phyloP scores from a whole-genome alignment of 2,113 vertebrate genomes.

The Fregata magnificens region DNA sequence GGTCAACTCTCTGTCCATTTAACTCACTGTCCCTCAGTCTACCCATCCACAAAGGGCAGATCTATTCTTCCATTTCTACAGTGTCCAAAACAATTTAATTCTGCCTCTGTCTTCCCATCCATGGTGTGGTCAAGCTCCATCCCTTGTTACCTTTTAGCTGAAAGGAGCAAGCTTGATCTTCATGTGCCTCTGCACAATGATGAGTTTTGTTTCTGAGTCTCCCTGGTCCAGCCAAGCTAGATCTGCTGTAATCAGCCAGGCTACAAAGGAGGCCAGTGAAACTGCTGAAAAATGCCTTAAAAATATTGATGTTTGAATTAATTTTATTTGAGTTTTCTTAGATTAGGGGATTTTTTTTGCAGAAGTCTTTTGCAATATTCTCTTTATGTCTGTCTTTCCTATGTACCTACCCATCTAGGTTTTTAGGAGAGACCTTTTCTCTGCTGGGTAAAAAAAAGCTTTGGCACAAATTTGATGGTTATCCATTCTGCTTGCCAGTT shows the following conservation, averaged over 20 bases:
- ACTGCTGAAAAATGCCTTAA: not conserved
- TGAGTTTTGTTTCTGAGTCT: not conserved
- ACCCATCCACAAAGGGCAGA: not conserved
- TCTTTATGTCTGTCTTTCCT: not conserved
- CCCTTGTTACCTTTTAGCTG: not conserved
- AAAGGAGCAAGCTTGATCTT: not conserved
- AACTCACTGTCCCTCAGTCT: not conserved
- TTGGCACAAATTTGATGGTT: not conserved
- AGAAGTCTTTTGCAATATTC: not conserved
- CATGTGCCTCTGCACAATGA: not conserved
- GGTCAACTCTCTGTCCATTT: not conserved
- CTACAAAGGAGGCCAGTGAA: not conserved
- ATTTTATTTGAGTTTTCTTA: not conserved
- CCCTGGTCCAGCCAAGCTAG: not conserved
- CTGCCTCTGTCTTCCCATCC: not conserved
- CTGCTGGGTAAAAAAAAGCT: not conserved
- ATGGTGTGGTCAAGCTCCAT: not conserved
- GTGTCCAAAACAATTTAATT: not conserved
- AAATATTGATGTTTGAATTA: not conserved
- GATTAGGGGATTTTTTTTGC: not conserved
- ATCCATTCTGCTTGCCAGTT: not conserved
- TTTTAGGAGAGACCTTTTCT: not conserved
- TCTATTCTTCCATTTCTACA: not conserved
- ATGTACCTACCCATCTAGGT: not conserved
- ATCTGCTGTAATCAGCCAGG: not conserved